Conservation (phyloP, 2,113 vertebrate species). For the Sinocyclocheilus grahami region DNA sequence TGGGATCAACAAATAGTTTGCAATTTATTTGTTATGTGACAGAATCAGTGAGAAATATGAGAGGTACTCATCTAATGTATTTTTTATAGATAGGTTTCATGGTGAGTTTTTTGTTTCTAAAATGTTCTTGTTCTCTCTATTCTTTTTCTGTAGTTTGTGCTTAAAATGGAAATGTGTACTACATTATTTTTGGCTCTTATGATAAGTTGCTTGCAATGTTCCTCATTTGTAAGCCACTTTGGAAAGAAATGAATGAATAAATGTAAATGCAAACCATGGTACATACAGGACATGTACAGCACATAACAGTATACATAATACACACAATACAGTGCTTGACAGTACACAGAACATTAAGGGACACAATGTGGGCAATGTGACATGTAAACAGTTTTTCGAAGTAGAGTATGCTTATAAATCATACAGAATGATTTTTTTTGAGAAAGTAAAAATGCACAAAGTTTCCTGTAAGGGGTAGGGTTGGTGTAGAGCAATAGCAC, state of each 20-base stretch:
- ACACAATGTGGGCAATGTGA: not conserved
- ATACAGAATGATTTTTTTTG: too few relatives aligned
- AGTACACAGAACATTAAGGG: not conserved
- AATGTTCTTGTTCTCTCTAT: not conserved
- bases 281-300: not conserved
- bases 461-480: too few relatives aligned
- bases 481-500: too few relatives aligned
- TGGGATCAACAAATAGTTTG: not conserved
- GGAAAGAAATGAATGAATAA: not conserved
- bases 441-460: too few relatives aligned
- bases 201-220: not conserved
- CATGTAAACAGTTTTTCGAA: not conserved
- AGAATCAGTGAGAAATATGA: not conserved
- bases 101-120: not conserved
- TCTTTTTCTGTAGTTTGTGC: not conserved
- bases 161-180: not conserved
- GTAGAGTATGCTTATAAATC: too few relatives aligned
- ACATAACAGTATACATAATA: not conserved
- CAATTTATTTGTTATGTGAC: slow-evolving; percentile 3
- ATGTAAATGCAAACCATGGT: not conserved
- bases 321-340: not conserved
- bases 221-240: not conserved
- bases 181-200: not conserved
- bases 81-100: not conserved
- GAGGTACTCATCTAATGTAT: not conserved